These are phyloP conservation scores for Pammene fasciana DNA, from an alignment of 2,888 invertebrate genomes.

Conservation along the genomic window DNA sequence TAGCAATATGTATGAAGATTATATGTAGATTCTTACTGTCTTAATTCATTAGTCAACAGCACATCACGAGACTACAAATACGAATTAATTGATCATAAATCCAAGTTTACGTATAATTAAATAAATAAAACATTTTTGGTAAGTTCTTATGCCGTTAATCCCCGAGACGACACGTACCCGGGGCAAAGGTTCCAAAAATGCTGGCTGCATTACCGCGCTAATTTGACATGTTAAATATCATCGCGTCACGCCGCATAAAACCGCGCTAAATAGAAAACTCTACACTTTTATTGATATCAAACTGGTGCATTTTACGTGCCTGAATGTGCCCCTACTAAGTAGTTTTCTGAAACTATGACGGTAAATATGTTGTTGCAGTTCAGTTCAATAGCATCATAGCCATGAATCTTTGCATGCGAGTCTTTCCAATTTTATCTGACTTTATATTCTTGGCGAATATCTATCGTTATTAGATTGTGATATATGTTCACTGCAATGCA, in stretches of 20 bases:
- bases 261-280: not conserved
- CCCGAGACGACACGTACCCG: too few species aligned
- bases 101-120: too few species aligned
- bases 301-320: not conserved
- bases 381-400: conserved; percentile 73
- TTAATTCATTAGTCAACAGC: too few species aligned
- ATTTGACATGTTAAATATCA: not conserved
- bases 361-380: conserved; percentile 59
- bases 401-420: conserved; percentile 60
- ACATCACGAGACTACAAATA: not conserved
- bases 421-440: conserved; percentile 46
- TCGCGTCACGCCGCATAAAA: not conserved
- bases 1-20: too few species aligned
- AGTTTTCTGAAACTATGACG: conserved; percentile 48
- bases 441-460: conserved; percentile 46
- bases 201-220: too few species aligned
- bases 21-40: too few species aligned
- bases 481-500: not conserved
- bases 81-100: too few species aligned
- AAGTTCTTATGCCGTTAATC: too few species aligned
- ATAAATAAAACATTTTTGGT: too few species aligned
- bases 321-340: not conserved
- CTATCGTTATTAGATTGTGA: conserved; percentile 18
- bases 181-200: too few species aligned
- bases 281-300: not conserved